Base-by-base conservation (phyloP, 2,113 vertebrate species). In the Xenopus borealis region DNA sequence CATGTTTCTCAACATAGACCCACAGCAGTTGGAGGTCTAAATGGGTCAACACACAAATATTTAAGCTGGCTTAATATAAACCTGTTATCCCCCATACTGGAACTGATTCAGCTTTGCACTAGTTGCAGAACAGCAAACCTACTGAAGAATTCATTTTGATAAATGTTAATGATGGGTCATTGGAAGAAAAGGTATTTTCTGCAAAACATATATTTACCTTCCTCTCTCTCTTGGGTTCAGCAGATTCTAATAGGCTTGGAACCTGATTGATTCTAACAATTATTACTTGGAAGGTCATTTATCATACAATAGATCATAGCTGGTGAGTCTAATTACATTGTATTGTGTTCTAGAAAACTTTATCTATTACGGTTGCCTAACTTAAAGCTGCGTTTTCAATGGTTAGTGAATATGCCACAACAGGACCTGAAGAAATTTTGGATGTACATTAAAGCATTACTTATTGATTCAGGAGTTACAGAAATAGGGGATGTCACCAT, bases 51-150 rank as follows among this genome's bases (percentile, higher is more conserved):
- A 45, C 52, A 70, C 59, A 64, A 63, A 70, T 40, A 70, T 70
- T 4, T 70, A 18, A 64, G 30, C 33, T 27, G 74, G 67, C 45
- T 77, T 77, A 77, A 40, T 63, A 57, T 76, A 70, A 76, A 70
- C 67, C 74, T 46, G 23, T 69, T 55, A 64, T 70, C 50, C 50
- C 18, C 66, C 27, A 44, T 17, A 23, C n/a, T 17, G 20, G 33
- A 13, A n/a, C 9, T 53, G 40, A 44, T 17, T 8, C 50, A 58
- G 23, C 50, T 69, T 23, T 67, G 3, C 17, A 52, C 11, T 55
- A 40, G 5, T 53, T 53, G 19, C 47, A 9, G 19, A 59, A 17
- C 17, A 75, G 67, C 30, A 75, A 62, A 45, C 46, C n/a, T 62
- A 17, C 18, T 14, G 45, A 59, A 53, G 57, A 75, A 66, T 75